Conservation (phyloP, 2,888 invertebrate genomes). For the Melinaea marsaeus region DNA sequence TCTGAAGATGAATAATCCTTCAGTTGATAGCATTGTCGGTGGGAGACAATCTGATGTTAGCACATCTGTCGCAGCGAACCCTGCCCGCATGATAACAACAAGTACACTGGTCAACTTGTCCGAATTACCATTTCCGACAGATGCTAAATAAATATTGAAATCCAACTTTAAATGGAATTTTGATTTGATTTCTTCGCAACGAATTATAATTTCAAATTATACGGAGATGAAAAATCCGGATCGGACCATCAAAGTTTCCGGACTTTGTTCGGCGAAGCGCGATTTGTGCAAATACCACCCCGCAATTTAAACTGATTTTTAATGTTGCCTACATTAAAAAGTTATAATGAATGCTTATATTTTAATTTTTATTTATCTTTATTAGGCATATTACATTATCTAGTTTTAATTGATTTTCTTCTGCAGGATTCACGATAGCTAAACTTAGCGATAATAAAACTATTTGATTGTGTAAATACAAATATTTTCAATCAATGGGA, state of each 20-base stretch:
- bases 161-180: constrained; percentile 75
- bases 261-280: constrained; percentile 37
- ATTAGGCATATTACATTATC: no score
- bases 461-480: neutral
- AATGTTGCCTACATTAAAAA: constrained; percentile 46
- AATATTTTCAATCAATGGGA: neutral
- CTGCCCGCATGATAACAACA: constrained; percentile 16
- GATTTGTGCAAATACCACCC: constrained; percentile 46
- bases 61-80: constrained; percentile 19
- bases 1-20: constrained; percentile 5
- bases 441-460: neutral
- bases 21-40: constrained; percentile 1
- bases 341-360: constrained; percentile 23
- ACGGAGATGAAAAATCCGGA: constrained; percentile 73
- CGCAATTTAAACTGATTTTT: constrained; percentile 67
- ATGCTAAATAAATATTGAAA: constrained; percentile 72
- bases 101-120: constrained; percentile 25
- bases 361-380: neutral
- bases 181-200: constrained; percentile 73
- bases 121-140: constrained; percentile 48
- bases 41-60: constrained; percentile 8
- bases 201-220: constrained; percentile 76
- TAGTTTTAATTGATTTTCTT: no score
- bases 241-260: constrained; percentile 69
- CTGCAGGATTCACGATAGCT: no score